A percentile compares a stretch with the other conserved stretches of the same genome.
Evolutionary conservation across 2,113 vertebrate genomes (phyloP).

Genomic region (Pseudorasbora parva): DNA sequence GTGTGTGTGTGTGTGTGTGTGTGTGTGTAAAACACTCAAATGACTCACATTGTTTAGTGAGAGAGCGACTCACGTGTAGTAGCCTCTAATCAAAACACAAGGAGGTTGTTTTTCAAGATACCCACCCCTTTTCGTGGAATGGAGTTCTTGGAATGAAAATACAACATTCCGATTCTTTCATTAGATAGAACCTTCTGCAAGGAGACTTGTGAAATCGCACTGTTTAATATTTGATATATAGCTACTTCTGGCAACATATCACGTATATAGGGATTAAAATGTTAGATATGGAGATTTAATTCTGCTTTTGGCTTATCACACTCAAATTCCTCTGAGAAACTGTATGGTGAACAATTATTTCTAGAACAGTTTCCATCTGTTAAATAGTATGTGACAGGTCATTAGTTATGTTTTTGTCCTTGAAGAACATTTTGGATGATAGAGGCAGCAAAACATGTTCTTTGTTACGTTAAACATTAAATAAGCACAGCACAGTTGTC

Average conservation of each 20-base stretch:
- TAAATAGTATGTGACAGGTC: not conserved
- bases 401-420: not conserved
- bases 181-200: not conserved
- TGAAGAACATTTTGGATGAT: not conserved
- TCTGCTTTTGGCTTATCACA: not conserved
- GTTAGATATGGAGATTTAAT: not conserved
- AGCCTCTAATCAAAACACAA: constrained; percentile 8
- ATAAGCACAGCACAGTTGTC: not conserved
- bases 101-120: constrained; percentile 16
- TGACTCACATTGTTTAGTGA: constrained; percentile 5
- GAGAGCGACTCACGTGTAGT: not conserved
- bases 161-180: not conserved
- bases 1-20: too few relatives aligned
- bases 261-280: not conserved
- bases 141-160: constrained; percentile 41
- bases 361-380: not conserved
- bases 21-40: constrained; percentile 1
- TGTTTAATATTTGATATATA: not conserved
- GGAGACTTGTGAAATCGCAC: not conserved
- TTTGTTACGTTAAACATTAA: not conserved
- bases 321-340: not conserved
- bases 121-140: constrained; percentile 25
- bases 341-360: not conserved
- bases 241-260: not conserved
- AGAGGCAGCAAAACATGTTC: not conserved